Evolutionary conservation across 2,888 invertebrate species (phyloP).

Genomic region (Silvanus unidentatus): DNA sequence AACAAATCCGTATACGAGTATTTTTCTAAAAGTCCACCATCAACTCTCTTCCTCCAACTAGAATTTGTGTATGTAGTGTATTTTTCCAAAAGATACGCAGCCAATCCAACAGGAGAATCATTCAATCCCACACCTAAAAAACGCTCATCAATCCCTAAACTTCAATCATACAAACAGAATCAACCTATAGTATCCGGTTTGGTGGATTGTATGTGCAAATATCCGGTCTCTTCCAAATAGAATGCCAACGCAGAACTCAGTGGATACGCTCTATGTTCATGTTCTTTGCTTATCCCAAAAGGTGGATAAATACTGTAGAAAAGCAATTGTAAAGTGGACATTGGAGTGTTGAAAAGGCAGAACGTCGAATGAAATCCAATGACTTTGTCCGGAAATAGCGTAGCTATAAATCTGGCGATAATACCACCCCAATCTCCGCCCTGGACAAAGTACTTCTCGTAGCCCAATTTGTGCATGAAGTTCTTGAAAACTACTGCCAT

Average conservation of each 20-base stretch:
- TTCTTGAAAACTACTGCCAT: conserved; percentile 58
- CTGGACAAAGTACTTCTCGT: conserved; percentile 62
- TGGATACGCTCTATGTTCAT: conserved; percentile 51
- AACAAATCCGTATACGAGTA: conserved; percentile 66
- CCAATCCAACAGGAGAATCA: conserved; percentile 79
- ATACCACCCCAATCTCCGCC: conserved; percentile 79
- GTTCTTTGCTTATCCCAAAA: conserved; percentile 51
- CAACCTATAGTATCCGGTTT: conserved; percentile 85
- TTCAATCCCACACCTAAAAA: conserved; percentile 60
- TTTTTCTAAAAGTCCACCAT: conserved; percentile 62
- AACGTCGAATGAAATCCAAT: conserved; percentile 59
- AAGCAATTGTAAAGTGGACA: conserved; percentile 37
- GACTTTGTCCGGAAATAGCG: conserved; percentile 56
- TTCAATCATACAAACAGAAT: conserved; percentile 7
- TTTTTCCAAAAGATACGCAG: conserved; percentile 87
- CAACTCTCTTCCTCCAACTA: conserved; percentile 46
- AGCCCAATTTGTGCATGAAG: conserved; percentile 65
- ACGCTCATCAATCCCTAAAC: no score
- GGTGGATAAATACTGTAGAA: conserved; percentile 55
- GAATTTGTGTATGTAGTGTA: conserved; percentile 70
- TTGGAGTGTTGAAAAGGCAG: conserved; percentile 43
- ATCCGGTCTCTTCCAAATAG: conserved; percentile 53
- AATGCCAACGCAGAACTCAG: conserved; percentile 40
- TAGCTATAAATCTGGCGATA: conserved; percentile 56
- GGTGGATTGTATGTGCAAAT: conserved; percentile 76